Evolutionary conservation across 2,888 invertebrate genomes (phyloP), one percentile per base, ranked within the genome.

Genomic region (Alitta virens): DNA sequence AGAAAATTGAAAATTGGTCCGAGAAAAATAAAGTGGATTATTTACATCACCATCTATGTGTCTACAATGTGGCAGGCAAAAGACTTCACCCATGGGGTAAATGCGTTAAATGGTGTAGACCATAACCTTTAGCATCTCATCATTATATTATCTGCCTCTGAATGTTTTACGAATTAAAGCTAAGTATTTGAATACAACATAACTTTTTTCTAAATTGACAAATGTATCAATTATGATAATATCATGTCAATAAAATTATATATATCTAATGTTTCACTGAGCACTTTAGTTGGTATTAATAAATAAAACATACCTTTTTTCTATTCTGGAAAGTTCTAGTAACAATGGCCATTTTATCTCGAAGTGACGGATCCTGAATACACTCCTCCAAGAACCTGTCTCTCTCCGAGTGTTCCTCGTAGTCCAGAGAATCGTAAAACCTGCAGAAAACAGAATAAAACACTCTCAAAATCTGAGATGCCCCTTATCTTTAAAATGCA

Each of bases 271-370:
- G n/a, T n/a, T n/a, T n/a, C n/a, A n/a, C n/a, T n/a, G n/a, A n/a
- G n/a, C n/a, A n/a, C n/a, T n/a, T n/a, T n/a, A n/a, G n/a, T n/a
- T n/a, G n/a, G n/a, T n/a, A n/a, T n/a, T n/a, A n/a, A n/a, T n/a
- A n/a, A n/a, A n/a, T n/a, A n/a, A n/a, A n/a, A n/a, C 24, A 60
- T 68, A 80, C 80, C 72, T 70, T 75, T 68, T 72, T 75, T 63
- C 75, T 79, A 71, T 81, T 81, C 60, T 76, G 74, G 68, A 78
- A 81, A 23, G 78, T 79, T 56, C 81, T 62, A 40, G 71, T 72
- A 1, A 81, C 72, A 40, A 81, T 77, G 23, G 81, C 75, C 21
- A 81, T 67, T 66, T 81, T 81, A 66, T 80, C 80, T 61, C 77
- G 65, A 2, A 80, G 70, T 3, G 77, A 73, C 1, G 81, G 80